A percentile compares a stretch with the other conserved stretches of the same genome.
Conservation (phyloP, 2,113 vertebrate genomes). For the Limanda limanda region DNA sequence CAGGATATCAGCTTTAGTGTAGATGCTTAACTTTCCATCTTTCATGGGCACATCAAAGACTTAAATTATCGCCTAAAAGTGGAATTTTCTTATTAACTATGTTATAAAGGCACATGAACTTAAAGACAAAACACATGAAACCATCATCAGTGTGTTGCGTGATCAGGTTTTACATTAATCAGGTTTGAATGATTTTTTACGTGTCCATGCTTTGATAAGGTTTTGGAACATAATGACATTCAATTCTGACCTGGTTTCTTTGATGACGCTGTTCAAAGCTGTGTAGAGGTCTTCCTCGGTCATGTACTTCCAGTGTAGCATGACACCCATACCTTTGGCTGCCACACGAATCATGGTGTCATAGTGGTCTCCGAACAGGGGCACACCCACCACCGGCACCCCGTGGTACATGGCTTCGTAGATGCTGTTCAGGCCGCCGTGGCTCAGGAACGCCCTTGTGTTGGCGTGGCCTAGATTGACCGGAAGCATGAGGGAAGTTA, state of each 20-base stretch:
- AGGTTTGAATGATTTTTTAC: background rate
- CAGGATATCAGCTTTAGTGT: no score
- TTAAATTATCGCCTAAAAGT: no score
- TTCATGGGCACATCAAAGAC: no score
- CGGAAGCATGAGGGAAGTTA: background rate
- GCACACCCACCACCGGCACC: conserved; percentile 95
- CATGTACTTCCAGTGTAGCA: conserved; percentile 94
- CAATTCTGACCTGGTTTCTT: conserved; percentile 86
- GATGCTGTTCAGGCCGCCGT: conserved; percentile 97
- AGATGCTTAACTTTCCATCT: no score
- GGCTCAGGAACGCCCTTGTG: conserved; percentile 94
- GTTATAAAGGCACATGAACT: no score
- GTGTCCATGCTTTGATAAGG: background rate
- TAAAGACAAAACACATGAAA: no score
- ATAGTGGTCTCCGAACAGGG: conserved; percentile 97
- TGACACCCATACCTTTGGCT: conserved; percentile 97
- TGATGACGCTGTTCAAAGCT: conserved; percentile 90
- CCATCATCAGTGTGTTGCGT: background rate
- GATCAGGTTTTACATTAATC: background rate
- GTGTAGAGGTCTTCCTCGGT: conserved; percentile 88
- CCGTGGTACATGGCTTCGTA: conserved; percentile 99
- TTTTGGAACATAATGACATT: background rate
- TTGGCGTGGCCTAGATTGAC: conserved; percentile 87
- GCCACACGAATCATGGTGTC: conserved; percentile 98
- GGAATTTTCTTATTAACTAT: no score